phyloP scores from a whole-genome alignment of 2,888 invertebrate genomes.

The Drosophila pegasa region DNA sequence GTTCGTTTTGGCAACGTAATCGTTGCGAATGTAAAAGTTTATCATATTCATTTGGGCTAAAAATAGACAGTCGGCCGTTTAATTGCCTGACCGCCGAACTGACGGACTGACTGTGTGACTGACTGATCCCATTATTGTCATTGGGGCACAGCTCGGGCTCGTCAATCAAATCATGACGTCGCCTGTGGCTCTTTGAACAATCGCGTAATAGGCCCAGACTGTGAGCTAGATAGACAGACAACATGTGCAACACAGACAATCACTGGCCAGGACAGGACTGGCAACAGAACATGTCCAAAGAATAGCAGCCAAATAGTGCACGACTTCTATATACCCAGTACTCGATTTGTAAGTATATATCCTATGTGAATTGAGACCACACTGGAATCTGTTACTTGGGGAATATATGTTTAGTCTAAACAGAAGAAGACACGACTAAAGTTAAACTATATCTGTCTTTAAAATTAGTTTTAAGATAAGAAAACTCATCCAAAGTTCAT shows the following conservation, averaged over 20 bases:
- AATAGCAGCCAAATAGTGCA: neutral
- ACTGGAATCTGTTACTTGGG: neutral
- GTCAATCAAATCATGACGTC: slow-evolving; percentile 64
- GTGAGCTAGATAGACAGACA: slow-evolving; percentile 6
- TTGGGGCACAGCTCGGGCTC: slow-evolving; percentile 9
- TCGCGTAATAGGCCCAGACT: slow-evolving; percentile 27
- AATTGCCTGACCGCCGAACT: slow-evolving; percentile 1
- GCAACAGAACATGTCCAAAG: neutral
- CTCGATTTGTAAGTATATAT: neutral
- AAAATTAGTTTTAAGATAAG: too few relatives aligned
- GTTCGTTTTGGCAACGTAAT: slow-evolving; percentile 28
- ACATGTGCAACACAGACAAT: slow-evolving; percentile 11
- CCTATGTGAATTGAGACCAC: neutral
- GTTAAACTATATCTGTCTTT: too few relatives aligned
- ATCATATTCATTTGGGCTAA: slow-evolving; percentile 25
- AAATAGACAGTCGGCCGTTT: slow-evolving; percentile 41
- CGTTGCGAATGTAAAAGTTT: slow-evolving; percentile 15
- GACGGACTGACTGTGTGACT: slow-evolving; percentile 33
- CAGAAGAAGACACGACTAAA: too few relatives aligned
- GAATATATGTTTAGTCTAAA: too few relatives aligned
- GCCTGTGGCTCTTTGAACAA: slow-evolving; percentile 40
- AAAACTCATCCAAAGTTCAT: too few relatives aligned
- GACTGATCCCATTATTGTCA: slow-evolving; percentile 64
- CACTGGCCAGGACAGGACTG: neutral
- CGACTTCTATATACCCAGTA: slow-evolving; percentile 8